Base-by-base conservation (phyloP, 2,888 invertebrate genomes). In the Salpingus planirostris region DNA sequence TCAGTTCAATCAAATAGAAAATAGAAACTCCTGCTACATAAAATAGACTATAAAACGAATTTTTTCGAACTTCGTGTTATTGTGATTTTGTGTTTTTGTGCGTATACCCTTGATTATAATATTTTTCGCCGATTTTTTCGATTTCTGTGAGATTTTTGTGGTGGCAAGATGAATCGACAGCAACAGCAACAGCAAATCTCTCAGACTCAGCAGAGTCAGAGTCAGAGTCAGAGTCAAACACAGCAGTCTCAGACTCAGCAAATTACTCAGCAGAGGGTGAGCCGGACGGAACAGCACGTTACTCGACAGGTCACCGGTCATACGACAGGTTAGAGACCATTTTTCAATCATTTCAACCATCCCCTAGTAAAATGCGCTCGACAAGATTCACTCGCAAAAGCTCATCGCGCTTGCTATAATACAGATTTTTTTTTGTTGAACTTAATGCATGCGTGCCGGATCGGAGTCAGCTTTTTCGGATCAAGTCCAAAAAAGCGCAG, bases 241-340 rank as follows among this genome's bases (percentile, higher is more conserved):
- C 68, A 68, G 52, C 67, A 65, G 48, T 61, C 64, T 47, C 68
- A 68, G 44, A 62, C 64, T 49, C 69, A 68, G 34, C 60, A 61
- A 29, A 59, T 55, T 18, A 62, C 59, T 39, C 65, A 65, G 60
- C 72, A 73, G 61, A 68, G 71, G 62, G 71, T 75, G 59, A 75
- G 73, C 62, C 70, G 78, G 62, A 81, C 80, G 52, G 84, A 85
- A 69, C 81, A 81, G 65, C 82, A 80, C 64, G 77, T 80, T 68
- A 80, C 81, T 52, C 73, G 81, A 60, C 84, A 86, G 68, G 73
- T 81, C 69, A 80, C 80, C 68, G 65, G 63, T 47, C 65, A 65
- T 65, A 81, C 82, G 69, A 76, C 78, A 80, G 80, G 82, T 65
- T 57, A 64, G 64, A 45, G 46, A 30, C 24, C 32, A 39, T 39